Evolutionary conservation across 2,888 invertebrate species (phyloP), one percentile per base, ranked within the genome.

Genomic region (Zaprionus lineosus): DNA sequence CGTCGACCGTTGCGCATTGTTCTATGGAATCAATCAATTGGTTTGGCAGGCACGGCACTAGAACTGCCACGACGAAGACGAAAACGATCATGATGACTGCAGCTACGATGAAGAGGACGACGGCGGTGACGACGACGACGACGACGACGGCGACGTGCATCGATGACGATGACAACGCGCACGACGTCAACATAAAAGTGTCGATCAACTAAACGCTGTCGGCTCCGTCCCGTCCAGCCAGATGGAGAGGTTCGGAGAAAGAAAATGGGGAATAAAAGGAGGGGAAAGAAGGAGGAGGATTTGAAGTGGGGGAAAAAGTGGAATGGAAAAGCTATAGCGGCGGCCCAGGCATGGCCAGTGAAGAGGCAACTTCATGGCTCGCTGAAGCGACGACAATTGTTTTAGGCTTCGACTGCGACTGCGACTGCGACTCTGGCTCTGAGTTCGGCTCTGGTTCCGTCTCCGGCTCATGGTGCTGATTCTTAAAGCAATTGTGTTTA

Each of bases 121-220:
- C 9, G 44, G 6, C 4, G 14, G 28, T 14, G 34, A 31, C 26
- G 16, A 24, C 19, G 21, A 19, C 2, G 34, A 34, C 11, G 28
- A 60, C 40, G 46, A 50, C 9, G 57, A 57, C 28, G 56, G 41
- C 24, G 55, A 56, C 56, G 24, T 24, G 8, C 24, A 24, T 8
- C 24, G 77, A 74, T 56, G 67, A 70, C 71, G 78, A 82, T 79
- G 85, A 79, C 84, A 77, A 81, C 81, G 86, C 74, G 81, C 78
- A 79, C 78, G 85, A 79, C 83, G 78, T 79, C 85, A 79, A 76
- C 84, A 85, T 82, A 84, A 82, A 85, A 82, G 81, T 85, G 86
- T 82, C 81, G 81, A 86, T 85, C 81, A 82, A 82, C 86, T 82
- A 82, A 79, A 79, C 72, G 85, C 83, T 78, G 79, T 82, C 79